These are phyloP conservation scores for Melanotaenia nigrans DNA, from an alignment of 2,797 vertebrate species.

Conservation along the genomic window DNA sequence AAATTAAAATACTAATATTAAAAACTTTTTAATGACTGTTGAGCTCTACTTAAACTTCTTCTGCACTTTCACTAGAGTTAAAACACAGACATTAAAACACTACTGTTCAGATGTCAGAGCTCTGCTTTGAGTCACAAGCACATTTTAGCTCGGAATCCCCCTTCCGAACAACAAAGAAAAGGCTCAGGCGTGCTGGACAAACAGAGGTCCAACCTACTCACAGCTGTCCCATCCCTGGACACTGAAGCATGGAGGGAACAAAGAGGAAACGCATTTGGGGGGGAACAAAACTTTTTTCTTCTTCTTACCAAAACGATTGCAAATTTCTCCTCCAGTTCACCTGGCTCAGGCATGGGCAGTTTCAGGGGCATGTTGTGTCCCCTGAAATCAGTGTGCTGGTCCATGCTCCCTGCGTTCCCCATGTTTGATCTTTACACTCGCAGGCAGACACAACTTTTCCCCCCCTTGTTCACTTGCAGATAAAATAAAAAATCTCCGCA, in stretches of 20 bases:
- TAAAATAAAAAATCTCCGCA: constrained; percentile 26
- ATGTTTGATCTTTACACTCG: constrained; percentile 73
- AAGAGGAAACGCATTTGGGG: constrained; percentile 48
- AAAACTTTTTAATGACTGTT: neutral
- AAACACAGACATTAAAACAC: neutral
- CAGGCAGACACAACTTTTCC: constrained; percentile 45
- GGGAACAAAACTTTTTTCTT: neutral
- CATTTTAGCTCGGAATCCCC: neutral
- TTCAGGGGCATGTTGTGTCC: constrained; percentile 93
- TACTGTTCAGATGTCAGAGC: neutral
- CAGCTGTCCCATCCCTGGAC: constrained; percentile 74
- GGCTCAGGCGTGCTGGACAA: constrained; percentile 54
- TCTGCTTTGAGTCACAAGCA: neutral
- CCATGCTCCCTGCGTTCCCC: constrained; percentile 97
- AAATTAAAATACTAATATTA: neutral
- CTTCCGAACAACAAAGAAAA: constrained; percentile 57
- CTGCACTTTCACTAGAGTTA: neutral
- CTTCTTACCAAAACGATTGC: constrained; percentile 92
- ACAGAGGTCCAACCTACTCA: constrained; percentile 59
- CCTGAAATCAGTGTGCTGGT: constrained; percentile 91
- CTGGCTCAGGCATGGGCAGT: constrained; percentile 94
- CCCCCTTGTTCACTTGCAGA: constrained; percentile 33
- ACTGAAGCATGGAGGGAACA: constrained; percentile 59
- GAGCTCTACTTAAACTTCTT: neutral
- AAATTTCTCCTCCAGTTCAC: constrained; percentile 95